A percentile compares a stretch with the other conserved stretches of the same genome.
phyloP scores from a whole-genome alignment of 2,113 vertebrate genomes.

The Ophiodon elongatus region DNA sequence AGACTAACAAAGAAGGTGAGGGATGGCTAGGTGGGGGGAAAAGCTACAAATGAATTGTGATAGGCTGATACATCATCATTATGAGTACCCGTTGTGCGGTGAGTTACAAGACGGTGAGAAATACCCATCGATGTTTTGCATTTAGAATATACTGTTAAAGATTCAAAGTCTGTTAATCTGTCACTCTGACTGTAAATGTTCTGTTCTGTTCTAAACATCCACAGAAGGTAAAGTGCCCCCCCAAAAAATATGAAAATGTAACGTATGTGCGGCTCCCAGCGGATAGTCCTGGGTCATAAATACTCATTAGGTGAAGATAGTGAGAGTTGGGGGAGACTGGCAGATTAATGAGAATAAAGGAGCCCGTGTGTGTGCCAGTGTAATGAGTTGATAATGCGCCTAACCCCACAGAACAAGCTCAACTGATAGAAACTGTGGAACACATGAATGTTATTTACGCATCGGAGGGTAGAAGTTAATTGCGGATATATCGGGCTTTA shows the following conservation, averaged over 20 bases:
- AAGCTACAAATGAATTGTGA: conserved; percentile 16
- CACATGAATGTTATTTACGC: conserved; percentile 67
- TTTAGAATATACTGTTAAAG: neutral
- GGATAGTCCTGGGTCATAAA: conserved; percentile 40
- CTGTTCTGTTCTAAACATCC: neutral
- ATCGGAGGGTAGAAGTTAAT: conserved; percentile 67
- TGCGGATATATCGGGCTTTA: conserved; percentile 45
- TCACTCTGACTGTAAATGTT: neutral
- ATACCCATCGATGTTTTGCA: neutral
- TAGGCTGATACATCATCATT: conserved; percentile 26
- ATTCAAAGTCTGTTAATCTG: neutral
- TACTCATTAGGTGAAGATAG: conserved; percentile 59
- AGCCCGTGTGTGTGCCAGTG: conserved; percentile 36
- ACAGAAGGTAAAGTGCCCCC: neutral
- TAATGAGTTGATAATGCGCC: conserved; percentile 66
- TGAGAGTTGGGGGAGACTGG: conserved; percentile 42
- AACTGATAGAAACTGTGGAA: conserved; percentile 48
- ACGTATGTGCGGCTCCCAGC: neutral
- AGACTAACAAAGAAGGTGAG: conserved; percentile 14
- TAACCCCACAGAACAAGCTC: conserved; percentile 59
- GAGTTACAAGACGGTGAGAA: neutral
- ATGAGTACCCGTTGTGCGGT: neutral
- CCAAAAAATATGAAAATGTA: neutral
- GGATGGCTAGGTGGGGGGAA: neutral
- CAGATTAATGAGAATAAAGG: conserved; percentile 67